Conservation (phyloP, 2,888 invertebrate species). For the Boloria euphrosyne region DNA sequence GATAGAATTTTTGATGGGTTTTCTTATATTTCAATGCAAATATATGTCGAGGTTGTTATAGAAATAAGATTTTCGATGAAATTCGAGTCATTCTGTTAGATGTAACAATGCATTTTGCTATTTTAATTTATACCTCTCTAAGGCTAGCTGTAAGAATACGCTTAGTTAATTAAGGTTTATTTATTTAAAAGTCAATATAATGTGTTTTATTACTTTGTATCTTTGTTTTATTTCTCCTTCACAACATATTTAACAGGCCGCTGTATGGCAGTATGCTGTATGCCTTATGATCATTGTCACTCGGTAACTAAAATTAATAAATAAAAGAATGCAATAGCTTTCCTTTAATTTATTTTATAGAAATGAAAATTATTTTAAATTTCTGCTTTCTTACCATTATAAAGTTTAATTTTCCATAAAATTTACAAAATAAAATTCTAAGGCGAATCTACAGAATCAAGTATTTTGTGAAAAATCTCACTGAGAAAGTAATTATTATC, state of each 20-base stretch:
- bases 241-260: background rate
- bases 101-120: conserved; percentile 66
- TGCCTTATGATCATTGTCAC: no score
- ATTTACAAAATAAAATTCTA: no score
- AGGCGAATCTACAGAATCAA: no score
- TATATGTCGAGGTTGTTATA: conserved; percentile 25
- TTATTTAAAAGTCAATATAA: conserved; percentile 82
- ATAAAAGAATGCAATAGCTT: no score
- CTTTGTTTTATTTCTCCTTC: conserved; percentile 50
- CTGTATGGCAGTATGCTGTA: no score
- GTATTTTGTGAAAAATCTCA: no score
- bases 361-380: no score
- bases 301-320: no score
- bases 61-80: conserved; percentile 20
- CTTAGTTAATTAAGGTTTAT: conserved; percentile 75
- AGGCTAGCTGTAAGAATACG: conserved; percentile 70
- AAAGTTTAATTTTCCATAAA: no score
- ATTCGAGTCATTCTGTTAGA: conserved; percentile 44
- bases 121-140: conserved; percentile 61
- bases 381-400: no score
- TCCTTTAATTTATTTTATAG: no score
- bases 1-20: conserved; percentile 33
- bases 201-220: conserved; percentile 69
- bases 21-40: conserved; percentile 28
- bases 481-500: no score